These are phyloP conservation scores for Cyprichromis sp. DNA, from an alignment of 2,113 vertebrate species.

Conservation along the genomic window DNA sequence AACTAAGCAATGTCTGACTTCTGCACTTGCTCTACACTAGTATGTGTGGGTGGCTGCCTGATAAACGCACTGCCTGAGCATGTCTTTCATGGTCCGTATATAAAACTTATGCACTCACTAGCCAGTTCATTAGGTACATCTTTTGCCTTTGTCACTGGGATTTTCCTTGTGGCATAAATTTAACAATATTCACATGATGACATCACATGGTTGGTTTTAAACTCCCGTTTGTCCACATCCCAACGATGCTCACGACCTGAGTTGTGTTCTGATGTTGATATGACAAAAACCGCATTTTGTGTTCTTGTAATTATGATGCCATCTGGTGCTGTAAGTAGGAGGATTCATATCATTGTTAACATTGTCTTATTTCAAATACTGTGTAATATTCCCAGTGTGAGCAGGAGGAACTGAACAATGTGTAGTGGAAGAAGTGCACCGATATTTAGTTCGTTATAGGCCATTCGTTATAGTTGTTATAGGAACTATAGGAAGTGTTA, in stretches of 20 bases:
- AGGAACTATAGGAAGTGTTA: background rate
- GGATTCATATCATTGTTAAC: background rate
- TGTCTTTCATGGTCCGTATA: background rate
- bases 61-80: background rate
- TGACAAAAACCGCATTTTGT: constrained; percentile 6
- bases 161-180: background rate
- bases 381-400: background rate
- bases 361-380: background rate
- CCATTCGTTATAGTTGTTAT: background rate
- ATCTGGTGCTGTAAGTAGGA: background rate
- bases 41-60: background rate
- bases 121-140: background rate
- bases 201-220: background rate
- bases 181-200: background rate
- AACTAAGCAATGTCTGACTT: background rate
- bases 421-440: background rate
- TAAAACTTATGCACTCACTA: background rate
- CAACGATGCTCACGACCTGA: background rate
- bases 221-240: background rate
- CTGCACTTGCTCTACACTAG: background rate
- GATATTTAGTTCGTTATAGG: background rate
- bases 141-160: background rate
- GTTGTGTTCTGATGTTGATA: background rate
- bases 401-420: background rate
- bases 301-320: background rate